phyloP scores from a whole-genome alignment of 2,888 invertebrate species.

The Scaptomyza flava region DNA sequence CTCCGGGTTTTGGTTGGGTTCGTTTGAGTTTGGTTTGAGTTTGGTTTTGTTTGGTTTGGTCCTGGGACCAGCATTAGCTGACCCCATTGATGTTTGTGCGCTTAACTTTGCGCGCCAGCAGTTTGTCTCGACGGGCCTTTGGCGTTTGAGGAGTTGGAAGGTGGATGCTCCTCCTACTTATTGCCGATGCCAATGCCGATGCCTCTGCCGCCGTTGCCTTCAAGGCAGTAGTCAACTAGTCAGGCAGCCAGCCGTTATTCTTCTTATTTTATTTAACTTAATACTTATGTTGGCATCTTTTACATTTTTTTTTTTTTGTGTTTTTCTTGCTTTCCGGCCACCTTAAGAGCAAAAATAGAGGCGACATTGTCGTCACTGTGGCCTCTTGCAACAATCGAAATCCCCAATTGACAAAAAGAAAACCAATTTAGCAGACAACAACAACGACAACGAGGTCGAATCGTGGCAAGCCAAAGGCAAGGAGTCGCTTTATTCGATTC shows the following conservation, averaged over 20 bases:
- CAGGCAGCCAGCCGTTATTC: constrained; percentile 48
- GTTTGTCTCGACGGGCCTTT: constrained; percentile 71
- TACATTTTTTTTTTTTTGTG: background rate
- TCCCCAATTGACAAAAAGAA: constrained; percentile 84
- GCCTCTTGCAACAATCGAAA: constrained; percentile 81
- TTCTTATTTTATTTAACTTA: constrained; percentile 73
- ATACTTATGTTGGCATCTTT: constrained; percentile 74
- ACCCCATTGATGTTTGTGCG: constrained; percentile 79
- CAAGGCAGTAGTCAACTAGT: constrained; percentile 4
- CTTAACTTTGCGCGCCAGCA: constrained; percentile 79
- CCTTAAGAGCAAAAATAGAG: constrained; percentile 22
- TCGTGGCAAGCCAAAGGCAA: constrained; percentile 10
- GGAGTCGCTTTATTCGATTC: constrained; percentile 6
- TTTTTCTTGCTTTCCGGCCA: constrained; percentile 38
- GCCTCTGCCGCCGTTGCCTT: constrained; percentile 18
- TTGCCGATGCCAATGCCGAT: constrained; percentile 2
- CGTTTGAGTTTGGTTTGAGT: constrained; percentile 9
- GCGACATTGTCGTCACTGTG: constrained; percentile 62
- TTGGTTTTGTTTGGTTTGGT: constrained; percentile 14
- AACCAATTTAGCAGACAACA: constrained; percentile 83
- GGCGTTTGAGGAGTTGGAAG: background rate
- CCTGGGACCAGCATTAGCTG: constrained; percentile 63
- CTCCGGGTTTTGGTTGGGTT: constrained; percentile 8
- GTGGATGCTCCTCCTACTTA: background rate
- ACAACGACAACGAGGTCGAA: constrained; percentile 65